Evolutionary conservation across 2,113 vertebrate genomes (phyloP).

Genomic region (Sturnira hondurensis): DNA sequence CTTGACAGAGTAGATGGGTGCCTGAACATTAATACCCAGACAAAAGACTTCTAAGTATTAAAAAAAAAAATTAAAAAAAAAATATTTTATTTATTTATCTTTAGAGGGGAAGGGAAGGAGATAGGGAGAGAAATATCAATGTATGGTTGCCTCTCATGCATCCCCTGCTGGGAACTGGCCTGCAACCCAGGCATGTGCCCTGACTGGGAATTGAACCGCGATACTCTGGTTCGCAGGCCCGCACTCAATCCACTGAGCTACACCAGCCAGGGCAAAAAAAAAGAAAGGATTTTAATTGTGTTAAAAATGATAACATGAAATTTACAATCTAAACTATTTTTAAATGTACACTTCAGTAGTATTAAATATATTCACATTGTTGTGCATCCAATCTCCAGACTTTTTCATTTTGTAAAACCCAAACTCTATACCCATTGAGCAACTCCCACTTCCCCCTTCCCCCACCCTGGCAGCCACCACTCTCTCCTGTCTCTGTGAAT

Average conservation of each 20-base stretch:
- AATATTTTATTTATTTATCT: no score
- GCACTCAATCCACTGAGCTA: no score
- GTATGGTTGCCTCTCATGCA: no score
- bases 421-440: neutral
- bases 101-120: no score
- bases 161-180: no score
- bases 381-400: neutral
- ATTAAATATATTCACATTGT: neutral
- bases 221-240: no score
- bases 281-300: neutral
- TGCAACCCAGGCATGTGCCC: no score
- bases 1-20: neutral
- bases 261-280: no score
- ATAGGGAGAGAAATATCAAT: no score
- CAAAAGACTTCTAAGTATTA: neutral
- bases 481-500: slow-evolving; percentile 12
- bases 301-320: neutral
- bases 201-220: no score
- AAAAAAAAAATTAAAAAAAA: no score
- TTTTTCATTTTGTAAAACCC: neutral
- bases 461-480: neutral
- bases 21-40: neutral
- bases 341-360: neutral
- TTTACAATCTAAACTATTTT: neutral
- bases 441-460: neutral